phyloP scores from a whole-genome alignment of 2,113 vertebrate genomes.

The Montifringilla adamsi region DNA sequence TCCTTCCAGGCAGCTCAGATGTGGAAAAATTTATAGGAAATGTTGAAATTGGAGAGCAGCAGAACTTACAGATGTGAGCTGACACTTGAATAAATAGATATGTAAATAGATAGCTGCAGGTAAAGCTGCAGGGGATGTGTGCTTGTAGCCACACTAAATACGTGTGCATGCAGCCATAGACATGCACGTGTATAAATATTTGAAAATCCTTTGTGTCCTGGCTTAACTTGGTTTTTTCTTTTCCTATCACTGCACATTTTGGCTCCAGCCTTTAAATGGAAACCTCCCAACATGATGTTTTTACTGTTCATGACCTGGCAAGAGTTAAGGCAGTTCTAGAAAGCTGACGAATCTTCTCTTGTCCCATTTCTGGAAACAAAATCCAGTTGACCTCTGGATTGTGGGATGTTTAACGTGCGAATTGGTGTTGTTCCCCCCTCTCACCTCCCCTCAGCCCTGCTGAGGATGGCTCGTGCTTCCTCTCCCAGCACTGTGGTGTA shows the following conservation, averaged over 20 bases:
- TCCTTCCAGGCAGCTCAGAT: not conserved
- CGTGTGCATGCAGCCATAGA: not conserved
- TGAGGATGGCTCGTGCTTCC: not conserved
- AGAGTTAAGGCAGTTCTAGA: not conserved
- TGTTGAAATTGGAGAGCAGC: not conserved
- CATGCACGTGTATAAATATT: not conserved
- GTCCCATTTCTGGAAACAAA: not conserved
- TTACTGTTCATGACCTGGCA: constrained; percentile 14
- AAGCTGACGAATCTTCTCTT: not conserved
- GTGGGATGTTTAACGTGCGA: not conserved
- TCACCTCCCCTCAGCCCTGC: not conserved
- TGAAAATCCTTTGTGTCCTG: not conserved
- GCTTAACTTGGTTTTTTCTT: not conserved
- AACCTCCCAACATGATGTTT: not conserved
- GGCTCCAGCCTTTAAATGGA: not conserved
- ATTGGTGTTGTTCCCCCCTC: not conserved
- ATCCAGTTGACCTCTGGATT: not conserved
- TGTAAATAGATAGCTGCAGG: not conserved
- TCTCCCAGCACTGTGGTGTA: not conserved
- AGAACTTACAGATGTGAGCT: not conserved
- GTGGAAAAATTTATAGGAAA: not conserved
- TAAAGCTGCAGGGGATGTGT: not conserved
- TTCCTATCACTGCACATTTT: not conserved
- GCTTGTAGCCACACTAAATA: not conserved
- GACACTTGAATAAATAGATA: not conserved